Evolutionary conservation across 2,888 invertebrate species (phyloP), one percentile per base, ranked within the genome.

Genomic region (Drosophila kanekoi): DNA sequence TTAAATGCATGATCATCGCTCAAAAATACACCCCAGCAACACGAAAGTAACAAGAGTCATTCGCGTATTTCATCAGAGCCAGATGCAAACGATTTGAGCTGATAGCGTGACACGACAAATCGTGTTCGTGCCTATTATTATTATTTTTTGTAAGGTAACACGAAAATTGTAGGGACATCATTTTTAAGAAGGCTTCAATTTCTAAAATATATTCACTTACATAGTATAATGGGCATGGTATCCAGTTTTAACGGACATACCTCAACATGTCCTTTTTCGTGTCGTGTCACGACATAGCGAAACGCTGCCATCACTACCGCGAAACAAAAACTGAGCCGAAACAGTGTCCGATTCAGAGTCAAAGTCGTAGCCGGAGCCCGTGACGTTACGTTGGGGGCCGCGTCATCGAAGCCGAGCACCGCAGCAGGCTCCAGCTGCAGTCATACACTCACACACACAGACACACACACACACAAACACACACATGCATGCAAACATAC

Each of bases 1-100:
- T 87, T 84, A 85, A 84, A 85, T 87, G 82, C 87, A 69, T 80
- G 87, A 87, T 81, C 80, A 81, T 72, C 73, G 79, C 81, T 78
- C 76, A 73, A 76, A 79, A 87, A 82, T 81, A 81, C 63, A 67
- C 54, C 53, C 61, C 62, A 65, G 59, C 62, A 66, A 62, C 71
- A 60, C 52, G 70, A 74, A 57, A 43, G 62, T 62, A 52, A 61
- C 56, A 57, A 71, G 67, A 67, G 61, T 68, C 60, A 70, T 47
- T 60, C 66, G 63, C 60, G 43, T 43, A 75, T 75, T 75, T 75
- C 72, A 73, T 66, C 61, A 64, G 48, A 48, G 61, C 16, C 40
- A 14, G n/a, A 47, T 13, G 4, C 16, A 28, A 11, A 4, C 13
- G 23, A 8, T 23, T 58, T 1, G 60, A 14, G 70, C 51, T 70